Evolutionary conservation across 2,797 vertebrate species (phyloP).

Genomic region (Gallinago nigripennis): DNA sequence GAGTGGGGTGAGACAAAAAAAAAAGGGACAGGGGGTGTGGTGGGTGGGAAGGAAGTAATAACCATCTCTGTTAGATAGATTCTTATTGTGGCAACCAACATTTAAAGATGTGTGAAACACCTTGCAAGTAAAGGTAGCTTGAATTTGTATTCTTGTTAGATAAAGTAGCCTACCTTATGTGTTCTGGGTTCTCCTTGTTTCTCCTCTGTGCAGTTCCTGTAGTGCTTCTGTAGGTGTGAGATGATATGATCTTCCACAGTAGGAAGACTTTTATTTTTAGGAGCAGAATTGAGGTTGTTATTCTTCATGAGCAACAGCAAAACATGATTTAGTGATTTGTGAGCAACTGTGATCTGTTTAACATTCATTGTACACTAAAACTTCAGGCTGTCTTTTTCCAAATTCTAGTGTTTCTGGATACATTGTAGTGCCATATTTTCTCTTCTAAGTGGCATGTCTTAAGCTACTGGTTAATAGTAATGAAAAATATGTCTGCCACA

Average conservation of each 20-base stretch:
- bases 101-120: background rate
- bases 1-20: background rate
- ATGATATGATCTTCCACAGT: background rate
- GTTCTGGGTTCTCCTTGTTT: background rate
- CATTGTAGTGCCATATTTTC: background rate
- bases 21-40: background rate
- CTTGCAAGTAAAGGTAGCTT: background rate
- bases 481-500: background rate
- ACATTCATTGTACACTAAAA: background rate
- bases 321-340: background rate
- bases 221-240: background rate
- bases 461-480: background rate
- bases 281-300: background rate
- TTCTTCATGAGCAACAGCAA: background rate
- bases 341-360: background rate
- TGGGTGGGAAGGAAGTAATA: background rate
- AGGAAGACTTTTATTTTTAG: background rate
- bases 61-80: background rate
- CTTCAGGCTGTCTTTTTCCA: background rate
- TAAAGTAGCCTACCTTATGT: background rate
- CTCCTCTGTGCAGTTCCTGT: background rate
- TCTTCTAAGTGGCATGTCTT: background rate
- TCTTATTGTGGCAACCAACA: background rate
- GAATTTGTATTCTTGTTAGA: background rate
- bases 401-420: background rate